phyloP scores from a whole-genome alignment of 53 echinoderm and acorn worm species.

The Holothuria leucospilota region DNA sequence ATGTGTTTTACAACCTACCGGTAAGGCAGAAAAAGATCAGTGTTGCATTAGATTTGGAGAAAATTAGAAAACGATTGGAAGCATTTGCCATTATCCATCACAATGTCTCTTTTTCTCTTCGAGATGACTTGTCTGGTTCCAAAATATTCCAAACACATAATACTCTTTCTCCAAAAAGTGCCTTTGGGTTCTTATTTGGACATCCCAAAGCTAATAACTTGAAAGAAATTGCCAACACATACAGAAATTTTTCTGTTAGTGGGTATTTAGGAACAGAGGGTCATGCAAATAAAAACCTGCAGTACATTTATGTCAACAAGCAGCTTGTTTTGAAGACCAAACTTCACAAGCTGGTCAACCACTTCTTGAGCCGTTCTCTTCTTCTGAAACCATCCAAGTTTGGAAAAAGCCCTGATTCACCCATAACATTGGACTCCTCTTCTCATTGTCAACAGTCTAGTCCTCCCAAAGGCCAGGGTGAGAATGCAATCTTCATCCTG shows the following conservation, averaged over 20 bases:
- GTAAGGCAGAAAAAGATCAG: constrained; percentile 78
- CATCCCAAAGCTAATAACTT: constrained; percentile 59
- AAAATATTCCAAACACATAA: constrained; percentile 83
- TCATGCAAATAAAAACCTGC: constrained; percentile 81
- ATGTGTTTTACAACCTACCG: constrained; percentile 85
- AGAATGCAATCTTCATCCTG: constrained; percentile 82
- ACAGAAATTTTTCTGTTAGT: constrained; percentile 53
- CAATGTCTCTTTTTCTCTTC: constrained; percentile 80
- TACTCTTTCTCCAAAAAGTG: constrained; percentile 59
- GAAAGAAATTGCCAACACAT: constrained; percentile 62
- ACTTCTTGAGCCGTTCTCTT: constrained; percentile 72
- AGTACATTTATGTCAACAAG: constrained; percentile 88
- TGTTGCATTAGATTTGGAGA: constrained; percentile 71
- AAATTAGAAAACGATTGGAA: constrained; percentile 69
- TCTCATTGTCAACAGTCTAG: constrained; percentile 61
- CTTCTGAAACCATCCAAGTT: constrained; percentile 52
- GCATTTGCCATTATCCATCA: constrained; percentile 88
- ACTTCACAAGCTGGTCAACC: constrained; percentile 80
- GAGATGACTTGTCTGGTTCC: constrained; percentile 82
- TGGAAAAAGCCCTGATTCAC: neutral
- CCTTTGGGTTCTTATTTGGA: constrained; percentile 89
- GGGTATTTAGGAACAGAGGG: constrained; percentile 82
- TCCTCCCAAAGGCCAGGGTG: constrained; percentile 61
- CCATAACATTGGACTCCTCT: neutral
- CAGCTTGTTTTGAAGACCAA: constrained; percentile 81